Evolutionary conservation across 1,140 invertebrate genomes (phyloP).

Genomic region (Druon quercuslanigerum): DNA sequence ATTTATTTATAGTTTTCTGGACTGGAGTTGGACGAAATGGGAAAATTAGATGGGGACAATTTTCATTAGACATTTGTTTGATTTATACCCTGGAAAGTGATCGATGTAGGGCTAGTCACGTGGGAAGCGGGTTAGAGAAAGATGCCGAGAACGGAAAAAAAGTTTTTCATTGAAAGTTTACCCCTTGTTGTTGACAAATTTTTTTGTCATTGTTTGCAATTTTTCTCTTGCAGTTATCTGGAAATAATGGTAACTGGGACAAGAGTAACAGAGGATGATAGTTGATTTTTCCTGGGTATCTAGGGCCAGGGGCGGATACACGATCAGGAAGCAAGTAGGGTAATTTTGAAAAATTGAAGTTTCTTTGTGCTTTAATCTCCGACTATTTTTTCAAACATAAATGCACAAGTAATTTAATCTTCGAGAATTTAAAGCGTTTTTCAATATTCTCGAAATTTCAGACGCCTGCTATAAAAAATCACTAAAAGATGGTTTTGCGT

Average conservation of each 20-base stretch:
- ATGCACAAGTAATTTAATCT: no score
- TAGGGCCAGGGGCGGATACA: constrained; percentile 18
- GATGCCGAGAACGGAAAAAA: neutral
- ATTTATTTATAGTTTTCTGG: neutral
- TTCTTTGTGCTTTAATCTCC: no score
- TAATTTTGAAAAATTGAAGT: no score
- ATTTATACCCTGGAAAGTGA: neutral
- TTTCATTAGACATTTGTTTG: neutral
- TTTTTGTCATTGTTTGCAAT: neutral
- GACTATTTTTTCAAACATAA: no score
- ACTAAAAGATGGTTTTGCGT: no score
- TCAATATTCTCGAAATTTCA: no score
- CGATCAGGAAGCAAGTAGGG: neutral
- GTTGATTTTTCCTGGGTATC: constrained; percentile 11
- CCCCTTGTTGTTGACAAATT: neutral
- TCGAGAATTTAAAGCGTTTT: no score
- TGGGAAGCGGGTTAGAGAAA: neutral
- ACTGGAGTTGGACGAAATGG: neutral
- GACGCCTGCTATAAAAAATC: no score
- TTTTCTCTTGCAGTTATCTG: neutral
- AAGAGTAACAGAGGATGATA: constrained; percentile 3
- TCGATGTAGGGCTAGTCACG: neutral
- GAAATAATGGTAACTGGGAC: neutral
- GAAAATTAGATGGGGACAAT: neutral
- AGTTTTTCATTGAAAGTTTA: neutral